phyloP scores from a whole-genome alignment of 2,888 invertebrate genomes.

The Neocrepidodera transversa region DNA sequence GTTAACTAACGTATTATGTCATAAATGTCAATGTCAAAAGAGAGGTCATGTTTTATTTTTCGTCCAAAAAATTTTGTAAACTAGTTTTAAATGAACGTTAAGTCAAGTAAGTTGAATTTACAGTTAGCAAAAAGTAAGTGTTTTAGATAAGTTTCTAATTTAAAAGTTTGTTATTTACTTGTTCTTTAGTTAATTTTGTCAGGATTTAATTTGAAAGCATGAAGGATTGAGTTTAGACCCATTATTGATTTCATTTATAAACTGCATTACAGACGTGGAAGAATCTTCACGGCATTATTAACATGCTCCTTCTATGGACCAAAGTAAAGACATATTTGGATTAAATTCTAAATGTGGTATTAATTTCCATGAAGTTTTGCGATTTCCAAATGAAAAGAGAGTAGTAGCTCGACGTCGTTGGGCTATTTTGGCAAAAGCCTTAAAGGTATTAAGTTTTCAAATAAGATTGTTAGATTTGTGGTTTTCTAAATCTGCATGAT shows the following conservation, averaged over 20 bases:
- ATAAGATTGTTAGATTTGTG: constrained; percentile 24
- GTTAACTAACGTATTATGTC: too few species aligned
- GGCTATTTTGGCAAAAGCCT: constrained; percentile 73
- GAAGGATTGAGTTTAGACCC: constrained; percentile 49
- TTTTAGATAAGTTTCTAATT: constrained; percentile 14
- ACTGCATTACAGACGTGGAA: constrained; percentile 47
- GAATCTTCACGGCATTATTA: constrained; percentile 36
- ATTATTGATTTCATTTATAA: constrained; percentile 40
- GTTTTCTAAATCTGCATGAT: too few species aligned
- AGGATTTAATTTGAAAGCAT: constrained; percentile 47
- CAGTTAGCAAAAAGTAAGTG: constrained; percentile 8
- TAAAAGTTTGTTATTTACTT: neutral
- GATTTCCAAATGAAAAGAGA: constrained; percentile 57
- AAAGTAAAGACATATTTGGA: constrained; percentile 55
- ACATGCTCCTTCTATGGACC: constrained; percentile 58
- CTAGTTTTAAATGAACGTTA: constrained; percentile 19
- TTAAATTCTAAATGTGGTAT: constrained; percentile 54
- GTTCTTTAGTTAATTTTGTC: neutral
- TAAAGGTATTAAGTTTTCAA: constrained; percentile 61
- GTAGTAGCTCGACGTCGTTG: constrained; percentile 72
- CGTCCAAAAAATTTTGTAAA: constrained; percentile 15
- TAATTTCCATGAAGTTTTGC: constrained; percentile 55
- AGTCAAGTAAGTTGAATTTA: constrained; percentile 8
- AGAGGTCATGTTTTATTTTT: constrained; percentile 22
- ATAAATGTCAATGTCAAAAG: neutral